These are phyloP conservation scores for Gila robusta DNA, from an alignment of 2,797 vertebrate species.

Conservation along the genomic window DNA sequence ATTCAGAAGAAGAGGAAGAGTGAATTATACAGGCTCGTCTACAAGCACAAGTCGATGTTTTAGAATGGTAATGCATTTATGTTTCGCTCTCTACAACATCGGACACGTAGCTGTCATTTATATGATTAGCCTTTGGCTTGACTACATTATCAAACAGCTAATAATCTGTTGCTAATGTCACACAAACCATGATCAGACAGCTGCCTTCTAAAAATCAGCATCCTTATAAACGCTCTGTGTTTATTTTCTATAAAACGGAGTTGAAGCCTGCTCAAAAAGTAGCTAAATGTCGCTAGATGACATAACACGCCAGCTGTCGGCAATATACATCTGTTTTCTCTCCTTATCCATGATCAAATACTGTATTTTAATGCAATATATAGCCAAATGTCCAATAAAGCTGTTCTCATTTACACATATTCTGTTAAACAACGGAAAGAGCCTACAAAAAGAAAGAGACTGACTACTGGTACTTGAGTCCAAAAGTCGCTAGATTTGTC, in stretches of 20 bases:
- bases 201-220: not conserved
- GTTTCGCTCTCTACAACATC: too few species aligned
- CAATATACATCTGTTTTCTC: not conserved
- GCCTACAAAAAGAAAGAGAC: too few species aligned
- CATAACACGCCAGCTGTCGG: not conserved
- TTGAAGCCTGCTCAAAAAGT: not conserved
- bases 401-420: too few species aligned
- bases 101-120: too few species aligned
- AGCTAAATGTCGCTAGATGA: not conserved
- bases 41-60: too few species aligned
- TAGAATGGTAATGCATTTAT: not conserved
- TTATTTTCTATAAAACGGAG: not conserved
- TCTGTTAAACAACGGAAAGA: too few species aligned
- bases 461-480: too few species aligned
- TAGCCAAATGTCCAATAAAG: not conserved
- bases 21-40: not conserved
- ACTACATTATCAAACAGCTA: not conserved
- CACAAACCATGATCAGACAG: not conserved
- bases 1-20: not conserved
- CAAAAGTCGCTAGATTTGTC: too few species aligned
- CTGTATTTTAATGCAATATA: not conserved
- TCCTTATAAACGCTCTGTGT: not conserved
- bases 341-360: not conserved
- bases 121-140: not conserved
- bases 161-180: not conserved